phyloP scores from a whole-genome alignment of 2,888 invertebrate genomes.

The Nasonovia ribisnigri region DNA sequence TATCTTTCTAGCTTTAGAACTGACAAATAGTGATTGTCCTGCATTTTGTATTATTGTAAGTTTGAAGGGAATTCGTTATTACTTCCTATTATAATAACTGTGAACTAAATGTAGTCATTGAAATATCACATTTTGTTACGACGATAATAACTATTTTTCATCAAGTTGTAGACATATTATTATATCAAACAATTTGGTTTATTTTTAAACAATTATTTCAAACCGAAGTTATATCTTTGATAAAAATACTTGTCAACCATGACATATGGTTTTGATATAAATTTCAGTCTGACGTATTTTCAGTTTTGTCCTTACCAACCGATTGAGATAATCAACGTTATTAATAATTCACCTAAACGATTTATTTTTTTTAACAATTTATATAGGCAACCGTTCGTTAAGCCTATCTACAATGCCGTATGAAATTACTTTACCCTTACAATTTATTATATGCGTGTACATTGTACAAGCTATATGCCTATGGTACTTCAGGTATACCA shows the following conservation, averaged over 20 bases:
- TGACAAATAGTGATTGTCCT: background rate
- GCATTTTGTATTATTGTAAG: background rate
- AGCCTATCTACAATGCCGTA: background rate
- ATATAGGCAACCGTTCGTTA: background rate
- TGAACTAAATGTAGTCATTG: background rate
- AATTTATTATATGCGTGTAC: background rate
- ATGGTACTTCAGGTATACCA: background rate
- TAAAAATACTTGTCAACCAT: background rate
- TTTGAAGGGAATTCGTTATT: background rate
- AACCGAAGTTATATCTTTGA: background rate
- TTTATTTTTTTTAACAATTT: background rate
- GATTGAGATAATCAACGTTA: background rate
- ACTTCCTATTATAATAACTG: background rate
- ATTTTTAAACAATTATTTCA: too few species aligned
- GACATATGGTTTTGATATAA: background rate
- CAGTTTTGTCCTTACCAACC: background rate
- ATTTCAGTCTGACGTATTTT: background rate
- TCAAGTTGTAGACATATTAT: background rate
- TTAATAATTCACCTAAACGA: background rate
- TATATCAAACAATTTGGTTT: background rate
- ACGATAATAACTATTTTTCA: background rate
- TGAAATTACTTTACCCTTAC: background rate
- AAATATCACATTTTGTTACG: background rate
- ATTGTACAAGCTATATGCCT: background rate
- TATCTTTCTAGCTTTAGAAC: background rate